Base-by-base conservation (phyloP, 2,113 vertebrate species). In the Echinops telfairi region DNA sequence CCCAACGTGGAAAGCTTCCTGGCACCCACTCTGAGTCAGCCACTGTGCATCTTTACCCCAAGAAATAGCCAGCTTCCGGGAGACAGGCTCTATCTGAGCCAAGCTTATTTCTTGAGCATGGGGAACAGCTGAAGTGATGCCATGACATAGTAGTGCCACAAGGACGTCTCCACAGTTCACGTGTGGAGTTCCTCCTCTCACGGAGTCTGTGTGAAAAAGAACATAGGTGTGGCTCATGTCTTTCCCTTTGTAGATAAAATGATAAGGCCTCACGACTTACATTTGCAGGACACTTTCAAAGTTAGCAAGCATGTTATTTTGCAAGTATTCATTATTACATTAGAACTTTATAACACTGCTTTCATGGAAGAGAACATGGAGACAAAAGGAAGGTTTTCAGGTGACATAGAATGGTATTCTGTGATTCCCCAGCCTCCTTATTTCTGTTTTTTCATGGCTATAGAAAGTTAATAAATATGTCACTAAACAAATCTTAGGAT, bases 1-100 rank as follows among this genome's bases (percentile, higher is more conserved):
- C 0, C 5, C 4, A 23, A 36, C n/a, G 25, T 29, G 3, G 2
- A 12, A 19, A 4, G 38, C 29, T 70, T 73, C 16, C 11, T 2
- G 2, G 57, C 3, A 0, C 4, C 6, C 3, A 0, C 20, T 29
- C 1, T n/a, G 36, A 14, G 10, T 31, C 58, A 60, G 36, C 11
- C 4, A 19, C 17, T 47, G 47, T 2, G 4, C 3, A 33, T 57
- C 20, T 79, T 70, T 29, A 38, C 9, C 29, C 11, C 20, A 40
- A 31, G 60, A 71, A 92, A 57, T 14, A 25, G 15, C 20, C 47
- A 16, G 53, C 20, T 81, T 53, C 20, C 31, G 22, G 57, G 75
- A 33, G 22, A 68, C 25, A 38, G n/a, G 82, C 8, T 8, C 36
- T 60, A 4, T 31, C 60, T 82, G 62, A 14, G 29, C 14, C 84